Percentiles rank a stretch among this genome's conserved stretches.
Conservation (phyloP, 2,797 vertebrate genomes). For the Pitangus sulphuratus region DNA sequence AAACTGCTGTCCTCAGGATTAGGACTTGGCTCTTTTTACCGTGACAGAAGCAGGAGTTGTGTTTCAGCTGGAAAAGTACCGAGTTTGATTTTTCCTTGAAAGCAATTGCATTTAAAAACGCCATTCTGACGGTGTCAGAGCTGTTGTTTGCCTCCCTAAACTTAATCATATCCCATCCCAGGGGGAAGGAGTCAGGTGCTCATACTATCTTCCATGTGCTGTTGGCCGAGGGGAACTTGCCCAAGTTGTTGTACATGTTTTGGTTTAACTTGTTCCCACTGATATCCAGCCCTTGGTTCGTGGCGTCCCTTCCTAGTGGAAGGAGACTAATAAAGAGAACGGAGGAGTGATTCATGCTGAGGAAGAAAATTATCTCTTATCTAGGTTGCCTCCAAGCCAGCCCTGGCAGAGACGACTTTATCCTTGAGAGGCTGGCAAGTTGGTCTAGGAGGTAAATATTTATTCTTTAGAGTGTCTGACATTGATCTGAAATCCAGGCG, state of each 20-base stretch:
- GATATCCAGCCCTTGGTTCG: neutral
- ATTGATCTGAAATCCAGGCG: neutral
- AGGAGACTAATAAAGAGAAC: neutral
- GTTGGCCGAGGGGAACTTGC: neutral
- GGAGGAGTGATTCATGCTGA: constrained; percentile 10
- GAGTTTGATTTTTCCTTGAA: constrained; percentile 56
- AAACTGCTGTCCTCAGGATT: neutral
- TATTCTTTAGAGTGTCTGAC: constrained; percentile 36
- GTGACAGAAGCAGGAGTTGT: neutral
- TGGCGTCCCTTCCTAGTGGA: neutral
- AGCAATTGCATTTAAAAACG: neutral
- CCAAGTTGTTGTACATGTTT: neutral
- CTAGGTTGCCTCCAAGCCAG: constrained; percentile 30
- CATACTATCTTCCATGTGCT: neutral
- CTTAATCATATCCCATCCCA: neutral
- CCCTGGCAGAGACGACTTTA: constrained; percentile 10
- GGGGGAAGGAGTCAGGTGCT: constrained; percentile 2
- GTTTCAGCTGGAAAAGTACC: constrained; percentile 34
- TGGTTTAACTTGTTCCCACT: neutral
- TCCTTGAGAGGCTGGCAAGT: constrained; percentile 48
- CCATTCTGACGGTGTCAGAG: neutral
- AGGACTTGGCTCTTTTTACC: neutral
- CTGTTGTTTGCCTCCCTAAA: neutral
- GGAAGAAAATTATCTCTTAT: constrained; percentile 49
- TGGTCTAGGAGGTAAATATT: constrained; percentile 58